Evolutionary conservation across 2,888 invertebrate genomes (phyloP).

Genomic region (Stegophylla sp.): DNA sequence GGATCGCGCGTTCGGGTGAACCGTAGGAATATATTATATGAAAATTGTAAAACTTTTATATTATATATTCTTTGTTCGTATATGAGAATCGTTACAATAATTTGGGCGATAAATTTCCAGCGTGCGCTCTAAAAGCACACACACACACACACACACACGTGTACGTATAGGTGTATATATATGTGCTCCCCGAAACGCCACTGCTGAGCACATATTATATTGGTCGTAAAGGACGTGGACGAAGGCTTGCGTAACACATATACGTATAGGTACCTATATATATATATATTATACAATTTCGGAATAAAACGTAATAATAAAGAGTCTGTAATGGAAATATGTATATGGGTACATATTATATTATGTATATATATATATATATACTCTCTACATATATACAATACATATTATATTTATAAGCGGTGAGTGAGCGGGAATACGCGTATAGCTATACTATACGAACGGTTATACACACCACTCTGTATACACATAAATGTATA

Average conservation of each 20-base stretch:
- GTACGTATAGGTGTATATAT: not conserved
- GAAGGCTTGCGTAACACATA: not conserved
- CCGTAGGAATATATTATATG: not conserved
- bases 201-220: not conserved
- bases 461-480: not conserved
- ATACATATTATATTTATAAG: not conserved
- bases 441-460: no score
- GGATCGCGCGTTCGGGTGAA: slow-evolving; percentile 4
- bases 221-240: not conserved
- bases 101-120: slow-evolving; percentile 28
- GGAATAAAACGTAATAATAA: slow-evolving; percentile 5
- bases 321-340: not conserved
- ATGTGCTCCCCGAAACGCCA: not conserved
- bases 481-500: no score
- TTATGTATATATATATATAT: not conserved
- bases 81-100: slow-evolving; percentile 30
- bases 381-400: no score
- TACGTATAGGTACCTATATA: not conserved
- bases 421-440: no score
- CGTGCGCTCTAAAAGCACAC: not conserved
- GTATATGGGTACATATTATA: not conserved
- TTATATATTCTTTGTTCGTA: not conserved
- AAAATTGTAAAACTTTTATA: slow-evolving; percentile 51
- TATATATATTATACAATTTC: not conserved
- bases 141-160: not conserved